Conservation (phyloP, 2,113 vertebrate genomes). For the Hippoglossus stenolepis region DNA sequence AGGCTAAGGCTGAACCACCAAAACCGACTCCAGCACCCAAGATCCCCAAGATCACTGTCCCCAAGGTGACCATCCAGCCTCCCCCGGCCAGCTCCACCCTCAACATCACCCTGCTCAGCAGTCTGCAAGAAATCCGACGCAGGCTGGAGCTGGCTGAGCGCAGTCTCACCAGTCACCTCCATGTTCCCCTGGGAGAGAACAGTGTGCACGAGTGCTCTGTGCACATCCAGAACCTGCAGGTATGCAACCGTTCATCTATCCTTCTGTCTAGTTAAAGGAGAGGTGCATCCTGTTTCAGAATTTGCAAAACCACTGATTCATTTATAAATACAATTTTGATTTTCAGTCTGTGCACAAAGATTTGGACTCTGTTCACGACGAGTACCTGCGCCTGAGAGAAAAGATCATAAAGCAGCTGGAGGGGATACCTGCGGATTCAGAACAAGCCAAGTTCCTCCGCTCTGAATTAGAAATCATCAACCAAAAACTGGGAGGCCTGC, state of each 20-base stretch:
- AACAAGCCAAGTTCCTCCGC: slow-evolving; percentile 80
- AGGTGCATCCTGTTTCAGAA: too few relatives aligned
- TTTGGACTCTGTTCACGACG: slow-evolving; percentile 76
- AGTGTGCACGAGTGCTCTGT: slow-evolving; percentile 87
- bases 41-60: not conserved
- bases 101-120: slow-evolving; percentile 80
- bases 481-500: slow-evolving; percentile 89
- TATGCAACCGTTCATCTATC: slow-evolving; percentile 50
- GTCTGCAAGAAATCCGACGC: slow-evolving; percentile 88
- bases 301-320: not conserved
- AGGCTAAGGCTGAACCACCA: not conserved
- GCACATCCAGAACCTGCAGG: slow-evolving; percentile 91
- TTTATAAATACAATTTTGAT: not conserved
- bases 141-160: slow-evolving; percentile 88
- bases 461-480: slow-evolving; percentile 89
- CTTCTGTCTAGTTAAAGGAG: not conserved
- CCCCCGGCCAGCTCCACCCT: slow-evolving; percentile 29
- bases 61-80: not conserved
- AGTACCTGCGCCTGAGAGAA: slow-evolving; percentile 79
- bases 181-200: slow-evolving; percentile 87
- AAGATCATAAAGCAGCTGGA: slow-evolving; percentile 77
- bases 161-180: slow-evolving; percentile 85
- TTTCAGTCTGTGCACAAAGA: slow-evolving; percentile 74
- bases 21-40: slow-evolving; percentile 16
- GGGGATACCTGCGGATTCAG: slow-evolving; percentile 63